Conservation (phyloP, 2,888 invertebrate species). For the Sicus ferrugineus region DNA sequence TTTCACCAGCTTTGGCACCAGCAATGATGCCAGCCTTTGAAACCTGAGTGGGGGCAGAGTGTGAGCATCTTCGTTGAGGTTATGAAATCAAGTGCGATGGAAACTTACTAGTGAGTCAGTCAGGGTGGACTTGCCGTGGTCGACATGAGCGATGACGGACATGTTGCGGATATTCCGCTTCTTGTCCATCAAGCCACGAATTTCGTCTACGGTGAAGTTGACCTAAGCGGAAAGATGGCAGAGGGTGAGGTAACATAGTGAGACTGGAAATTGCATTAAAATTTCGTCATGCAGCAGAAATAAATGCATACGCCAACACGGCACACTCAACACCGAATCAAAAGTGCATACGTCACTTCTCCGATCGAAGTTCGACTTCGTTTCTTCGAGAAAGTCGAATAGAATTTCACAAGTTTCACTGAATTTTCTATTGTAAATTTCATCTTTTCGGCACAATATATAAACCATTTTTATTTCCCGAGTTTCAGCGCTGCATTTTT, state of each 20-base stretch:
- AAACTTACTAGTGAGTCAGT: conserved; percentile 92
- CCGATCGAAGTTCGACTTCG: too few relatives aligned
- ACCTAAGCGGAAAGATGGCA: conserved; percentile 73
- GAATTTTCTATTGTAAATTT: conserved; percentile 22
- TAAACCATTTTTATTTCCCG: conserved; percentile 29
- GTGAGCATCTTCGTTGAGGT: not conserved
- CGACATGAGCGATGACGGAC: conserved; percentile 99
- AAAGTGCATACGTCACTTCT: conserved; percentile 60
- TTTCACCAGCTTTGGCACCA: conserved; percentile 97
- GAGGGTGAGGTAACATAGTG: conserved; percentile 44
- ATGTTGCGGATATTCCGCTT: conserved; percentile 99
- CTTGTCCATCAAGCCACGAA: conserved; percentile 99
- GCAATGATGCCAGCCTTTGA: conserved; percentile 99
- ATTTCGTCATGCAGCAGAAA: not conserved
- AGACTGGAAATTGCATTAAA: not conserved
- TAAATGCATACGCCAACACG: conserved; percentile 19
- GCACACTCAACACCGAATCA: conserved; percentile 15
- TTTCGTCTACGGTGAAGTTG: conserved; percentile 99
- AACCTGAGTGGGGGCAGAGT: conserved; percentile 45
- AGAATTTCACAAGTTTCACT: conserved; percentile 33
- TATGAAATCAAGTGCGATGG: not conserved
- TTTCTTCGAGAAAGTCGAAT: conserved; percentile 21
- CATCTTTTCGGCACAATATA: conserved; percentile 34
- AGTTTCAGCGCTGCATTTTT: conserved; percentile 15
- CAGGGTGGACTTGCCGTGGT: conserved; percentile 99